phyloP scores from a whole-genome alignment of 2,113 vertebrate genomes.

The Nyctereutes procyonoides region DNA sequence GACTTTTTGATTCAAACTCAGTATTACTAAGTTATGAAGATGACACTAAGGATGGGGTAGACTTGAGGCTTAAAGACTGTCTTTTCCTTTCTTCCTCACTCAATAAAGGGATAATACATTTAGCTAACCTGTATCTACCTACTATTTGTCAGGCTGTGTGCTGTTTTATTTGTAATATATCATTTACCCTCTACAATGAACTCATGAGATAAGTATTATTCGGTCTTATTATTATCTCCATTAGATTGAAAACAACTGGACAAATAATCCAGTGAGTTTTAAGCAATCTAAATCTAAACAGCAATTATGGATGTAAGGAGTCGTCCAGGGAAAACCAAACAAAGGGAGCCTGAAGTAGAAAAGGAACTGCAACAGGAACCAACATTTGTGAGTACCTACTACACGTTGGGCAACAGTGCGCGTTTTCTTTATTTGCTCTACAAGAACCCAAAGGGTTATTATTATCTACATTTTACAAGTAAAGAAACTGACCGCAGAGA shows the following conservation, averaged over 20 bases:
- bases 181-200: not conserved
- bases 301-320: not conserved
- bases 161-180: not conserved
- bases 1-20: not conserved
- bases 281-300: not conserved
- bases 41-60: not conserved
- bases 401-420: not conserved
- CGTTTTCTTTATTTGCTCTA: not conserved
- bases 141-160: not conserved
- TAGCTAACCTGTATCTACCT: not conserved
- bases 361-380: fast-evolving
- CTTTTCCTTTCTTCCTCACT: not conserved
- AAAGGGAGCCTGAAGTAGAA: not conserved
- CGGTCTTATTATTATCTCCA: not conserved
- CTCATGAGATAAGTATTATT: not conserved
- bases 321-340: not conserved
- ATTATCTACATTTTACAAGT: not conserved
- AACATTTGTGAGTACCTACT: not conserved
- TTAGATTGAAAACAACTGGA: not conserved
- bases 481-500: not conserved
- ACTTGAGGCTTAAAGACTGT: not conserved
- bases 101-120: not conserved
- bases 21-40: not conserved
- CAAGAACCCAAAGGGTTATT: not conserved
- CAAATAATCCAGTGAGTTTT: not conserved